A percentile compares a stretch with the other conserved stretches of the same genome.
Evolutionary conservation across 2,113 vertebrate genomes (phyloP).

Genomic region (Marmota flaviventris): DNA sequence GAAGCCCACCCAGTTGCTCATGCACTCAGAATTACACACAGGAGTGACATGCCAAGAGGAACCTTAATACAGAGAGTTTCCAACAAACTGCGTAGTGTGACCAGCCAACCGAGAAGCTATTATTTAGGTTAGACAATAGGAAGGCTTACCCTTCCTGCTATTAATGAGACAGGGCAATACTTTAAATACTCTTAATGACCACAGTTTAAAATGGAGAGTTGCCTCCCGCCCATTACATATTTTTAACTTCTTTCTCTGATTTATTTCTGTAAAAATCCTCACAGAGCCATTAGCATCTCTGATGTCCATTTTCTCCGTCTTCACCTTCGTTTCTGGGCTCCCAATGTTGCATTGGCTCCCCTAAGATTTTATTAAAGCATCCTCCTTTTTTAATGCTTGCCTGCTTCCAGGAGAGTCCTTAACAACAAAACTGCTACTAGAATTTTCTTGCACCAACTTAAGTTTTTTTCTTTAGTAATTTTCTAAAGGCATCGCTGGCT

Average conservation of each 20-base stretch:
- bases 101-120: not conserved
- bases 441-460: not conserved
- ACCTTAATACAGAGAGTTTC: not conserved
- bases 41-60: not conserved
- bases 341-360: not conserved
- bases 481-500: not conserved
- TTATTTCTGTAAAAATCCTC: conserved; percentile 15
- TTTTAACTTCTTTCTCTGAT: not conserved
- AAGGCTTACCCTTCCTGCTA: not conserved
- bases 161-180: not conserved
- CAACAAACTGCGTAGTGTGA: too few relatives aligned
- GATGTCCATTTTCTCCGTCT: not conserved
- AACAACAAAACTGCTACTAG: not conserved
- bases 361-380: not conserved
- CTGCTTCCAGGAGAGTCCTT: not conserved
- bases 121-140: not conserved
- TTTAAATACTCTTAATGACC: not conserved
- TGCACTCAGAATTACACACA: not conserved
- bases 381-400: not conserved
- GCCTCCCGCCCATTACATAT: not conserved
- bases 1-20: not conserved
- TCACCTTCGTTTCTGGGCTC: not conserved
- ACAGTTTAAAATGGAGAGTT: not conserved
- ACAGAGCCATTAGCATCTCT: not conserved
- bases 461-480: not conserved